Conservation (phyloP, 2,888 invertebrate genomes). For the Synergus laeviventris region DNA sequence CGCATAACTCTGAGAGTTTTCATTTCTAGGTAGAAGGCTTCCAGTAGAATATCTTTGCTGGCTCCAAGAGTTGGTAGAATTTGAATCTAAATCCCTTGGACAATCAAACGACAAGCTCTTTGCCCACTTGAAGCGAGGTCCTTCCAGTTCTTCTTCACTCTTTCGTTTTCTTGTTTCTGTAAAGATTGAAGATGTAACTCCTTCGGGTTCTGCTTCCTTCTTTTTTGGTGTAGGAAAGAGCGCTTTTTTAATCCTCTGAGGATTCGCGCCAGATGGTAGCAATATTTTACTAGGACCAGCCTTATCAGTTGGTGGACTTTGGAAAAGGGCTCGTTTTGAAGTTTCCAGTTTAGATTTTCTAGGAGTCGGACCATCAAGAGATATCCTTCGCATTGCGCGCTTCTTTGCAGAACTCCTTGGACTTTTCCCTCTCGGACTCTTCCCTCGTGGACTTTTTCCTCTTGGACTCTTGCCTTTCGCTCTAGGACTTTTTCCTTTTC, state of each 20-base stretch:
- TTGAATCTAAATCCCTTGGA: constrained; percentile 53
- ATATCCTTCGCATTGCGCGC: constrained; percentile 74
- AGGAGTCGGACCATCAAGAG: constrained; percentile 75
- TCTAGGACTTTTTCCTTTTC: constrained; percentile 71
- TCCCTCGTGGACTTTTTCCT: constrained; percentile 78
- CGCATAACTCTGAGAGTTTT: constrained; percentile 56
- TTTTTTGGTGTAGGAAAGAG: constrained; percentile 81
- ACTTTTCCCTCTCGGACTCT: constrained; percentile 77
- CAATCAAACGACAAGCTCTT: constrained; percentile 80
- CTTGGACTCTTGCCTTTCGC: constrained; percentile 79
- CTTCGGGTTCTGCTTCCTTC: constrained; percentile 52
- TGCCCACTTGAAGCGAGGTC: constrained; percentile 67
- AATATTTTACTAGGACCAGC: constrained; percentile 72
- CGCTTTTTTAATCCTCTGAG: constrained; percentile 81
- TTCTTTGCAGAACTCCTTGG: constrained; percentile 82
- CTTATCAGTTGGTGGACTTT: constrained; percentile 80
- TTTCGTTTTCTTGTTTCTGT: constrained; percentile 69
- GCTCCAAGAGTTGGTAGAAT: constrained; percentile 33
- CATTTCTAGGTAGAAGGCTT: constrained; percentile 58
- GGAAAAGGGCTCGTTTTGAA: constrained; percentile 85
- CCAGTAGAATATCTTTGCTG: constrained; percentile 63
- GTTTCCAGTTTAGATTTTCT: constrained; percentile 76
- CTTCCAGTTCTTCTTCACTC: constrained; percentile 69
- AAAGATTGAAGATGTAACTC: constrained; percentile 45
- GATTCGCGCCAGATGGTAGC: constrained; percentile 64